Base-by-base conservation (phyloP, 2,888 invertebrate species). In the Drosophila fungiperda region DNA sequence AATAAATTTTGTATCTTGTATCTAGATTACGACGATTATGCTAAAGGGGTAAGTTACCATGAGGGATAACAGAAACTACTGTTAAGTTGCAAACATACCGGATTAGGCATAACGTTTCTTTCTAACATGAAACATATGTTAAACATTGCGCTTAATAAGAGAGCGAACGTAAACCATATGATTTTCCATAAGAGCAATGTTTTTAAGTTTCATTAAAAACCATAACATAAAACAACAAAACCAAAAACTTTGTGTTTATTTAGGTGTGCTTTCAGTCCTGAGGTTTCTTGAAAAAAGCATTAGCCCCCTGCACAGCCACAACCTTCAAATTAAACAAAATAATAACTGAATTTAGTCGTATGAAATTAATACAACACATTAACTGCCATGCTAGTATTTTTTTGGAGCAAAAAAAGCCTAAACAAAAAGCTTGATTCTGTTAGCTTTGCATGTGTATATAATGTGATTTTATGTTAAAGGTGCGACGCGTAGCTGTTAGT, bases 1-100 rank as follows among this genome's bases (percentile, higher is more conserved):
- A n/a, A 12, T 12, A 20, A 12, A n/a, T 5, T 40, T 49, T 3
- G 20, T n/a, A n/a, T n/a, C n/a, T n/a, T n/a, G n/a, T n/a, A 1
- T 23, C 4, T 20, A 29, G 11, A 2, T 12, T 3, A 8, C 23
- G 7, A 17, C 17, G 4, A 60, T 23, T 61, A 49, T 54, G 32
- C 7, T 36, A 23, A 32, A 29, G 38, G 32, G 26, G 35, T 15
- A 12, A 29, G 7, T 17, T 63, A 50, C 62, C 36, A 70, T 63
- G 58, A 53, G 71, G 58, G 52, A 58, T 64, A 64, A n/a, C 23
- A 35, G 32, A 11, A 29, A 26, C 32, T 52, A 23, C 20, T 59
- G 60, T 38, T 59, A 52, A 59, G 11, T 11, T 36, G 8, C 4
- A 9, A 45, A 12, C 20, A 20, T 20, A 20, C 45, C 42, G 12